Conservation (phyloP, 2,113 vertebrate species). For the Athene noctua region DNA sequence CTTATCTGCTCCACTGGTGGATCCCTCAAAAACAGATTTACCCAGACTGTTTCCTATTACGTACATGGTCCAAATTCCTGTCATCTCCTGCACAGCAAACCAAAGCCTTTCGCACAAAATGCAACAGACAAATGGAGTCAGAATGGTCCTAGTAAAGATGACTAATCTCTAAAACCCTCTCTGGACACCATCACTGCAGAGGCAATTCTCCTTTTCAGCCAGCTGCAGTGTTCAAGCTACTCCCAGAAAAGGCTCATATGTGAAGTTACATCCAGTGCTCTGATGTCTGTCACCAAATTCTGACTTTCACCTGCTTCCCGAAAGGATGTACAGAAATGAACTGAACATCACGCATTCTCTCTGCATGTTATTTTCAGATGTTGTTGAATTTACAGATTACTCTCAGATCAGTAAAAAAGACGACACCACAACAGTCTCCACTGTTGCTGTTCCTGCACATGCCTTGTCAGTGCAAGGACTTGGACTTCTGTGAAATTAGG, state of each 20-base stretch:
- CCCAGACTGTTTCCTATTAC: not conserved
- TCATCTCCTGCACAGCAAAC: not conserved
- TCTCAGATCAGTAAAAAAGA: not conserved
- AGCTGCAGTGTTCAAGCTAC: not conserved
- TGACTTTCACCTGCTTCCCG: not conserved
- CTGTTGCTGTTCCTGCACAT: not conserved
- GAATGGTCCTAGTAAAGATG: not conserved
- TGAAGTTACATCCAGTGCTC: not conserved
- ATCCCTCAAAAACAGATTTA: not conserved
- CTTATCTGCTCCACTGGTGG: not conserved
- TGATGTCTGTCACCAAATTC: not conserved
- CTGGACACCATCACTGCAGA: not conserved
- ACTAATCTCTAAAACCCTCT: not conserved
- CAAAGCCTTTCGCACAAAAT: not conserved
- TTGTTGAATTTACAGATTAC: not conserved
- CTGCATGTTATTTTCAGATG: not conserved
- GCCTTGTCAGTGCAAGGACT: not conserved
- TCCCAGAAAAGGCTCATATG: not conserved
- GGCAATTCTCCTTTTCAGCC: not conserved
- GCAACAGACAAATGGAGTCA: not conserved
- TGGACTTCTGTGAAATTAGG: not conserved
- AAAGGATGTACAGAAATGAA: not conserved
- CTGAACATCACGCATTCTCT: not conserved
- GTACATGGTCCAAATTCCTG: not conserved
- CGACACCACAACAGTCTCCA: not conserved